A percentile compares a stretch with the other conserved stretches of the same genome.
Conservation (phyloP, 2,797 vertebrate genomes). For the Sandelia bainsii region DNA sequence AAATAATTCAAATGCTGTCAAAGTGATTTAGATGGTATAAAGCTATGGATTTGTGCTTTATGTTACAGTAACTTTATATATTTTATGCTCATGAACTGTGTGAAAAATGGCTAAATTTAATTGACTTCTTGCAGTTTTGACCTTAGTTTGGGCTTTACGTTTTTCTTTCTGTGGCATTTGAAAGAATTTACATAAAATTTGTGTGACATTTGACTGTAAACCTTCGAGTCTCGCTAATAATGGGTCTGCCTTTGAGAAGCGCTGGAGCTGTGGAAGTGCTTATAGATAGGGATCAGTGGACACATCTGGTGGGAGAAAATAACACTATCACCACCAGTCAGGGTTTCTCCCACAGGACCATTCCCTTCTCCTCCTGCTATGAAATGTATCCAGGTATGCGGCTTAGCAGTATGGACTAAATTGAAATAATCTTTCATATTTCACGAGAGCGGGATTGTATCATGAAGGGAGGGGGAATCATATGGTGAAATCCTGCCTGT, state of each 20-base stretch:
- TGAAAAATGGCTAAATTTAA: neutral
- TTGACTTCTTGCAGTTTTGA: neutral
- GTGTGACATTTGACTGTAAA: slow-evolving; percentile 47
- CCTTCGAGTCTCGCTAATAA: slow-evolving; percentile 26
- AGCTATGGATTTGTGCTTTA: neutral
- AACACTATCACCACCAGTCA: slow-evolving; percentile 54
- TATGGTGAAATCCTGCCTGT: neutral
- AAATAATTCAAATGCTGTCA: neutral
- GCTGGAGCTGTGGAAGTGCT: slow-evolving; percentile 38
- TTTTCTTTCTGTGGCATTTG: slow-evolving; percentile 51
- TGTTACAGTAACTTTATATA: too few relatives aligned
- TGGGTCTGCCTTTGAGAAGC: slow-evolving; percentile 15
- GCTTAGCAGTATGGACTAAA: slow-evolving; percentile 33
- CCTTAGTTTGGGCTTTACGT: neutral
- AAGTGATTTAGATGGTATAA: neutral
- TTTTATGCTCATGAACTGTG: neutral
- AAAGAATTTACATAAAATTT: slow-evolving; percentile 36
- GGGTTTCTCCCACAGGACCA: slow-evolving; percentile 23
- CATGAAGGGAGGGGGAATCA: slow-evolving; percentile 2
- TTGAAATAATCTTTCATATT: slow-evolving; percentile 36
- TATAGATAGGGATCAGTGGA: slow-evolving; percentile 75
- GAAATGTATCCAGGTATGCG: slow-evolving; percentile 68
- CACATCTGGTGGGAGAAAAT: slow-evolving; percentile 78
- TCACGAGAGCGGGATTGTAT: slow-evolving; percentile 29
- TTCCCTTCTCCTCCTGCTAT: slow-evolving; percentile 11